phyloP scores from a whole-genome alignment of 2,797 vertebrate genomes.

The Rhinatrema bivittatum region DNA sequence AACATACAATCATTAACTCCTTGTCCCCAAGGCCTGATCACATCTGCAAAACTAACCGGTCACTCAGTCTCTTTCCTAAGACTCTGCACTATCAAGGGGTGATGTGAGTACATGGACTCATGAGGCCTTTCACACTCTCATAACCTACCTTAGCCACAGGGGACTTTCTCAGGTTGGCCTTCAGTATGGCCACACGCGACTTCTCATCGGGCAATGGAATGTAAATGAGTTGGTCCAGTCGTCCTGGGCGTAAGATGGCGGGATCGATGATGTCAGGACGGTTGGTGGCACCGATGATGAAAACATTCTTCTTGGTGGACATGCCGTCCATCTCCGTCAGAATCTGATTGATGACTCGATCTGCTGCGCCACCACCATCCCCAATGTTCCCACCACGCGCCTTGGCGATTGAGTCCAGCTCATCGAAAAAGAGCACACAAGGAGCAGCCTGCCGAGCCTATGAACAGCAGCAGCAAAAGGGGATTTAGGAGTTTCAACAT shows the following conservation, averaged over 20 bases:
- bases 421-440: conserved; percentile 94
- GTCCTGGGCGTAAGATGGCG: conserved; percentile 90
- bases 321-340: conserved; percentile 97
- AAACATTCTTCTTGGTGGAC: conserved; percentile 97
- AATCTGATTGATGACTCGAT: conserved; percentile 96
- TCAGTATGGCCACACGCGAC: conserved; percentile 92
- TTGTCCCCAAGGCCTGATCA: too few relatives aligned
- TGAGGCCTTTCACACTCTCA: too few relatives aligned
- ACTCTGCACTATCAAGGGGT: too few relatives aligned
- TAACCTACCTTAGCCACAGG: conserved; percentile 82
- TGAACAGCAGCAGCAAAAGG: background rate
- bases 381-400: conserved; percentile 91
- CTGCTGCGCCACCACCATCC: conserved; percentile 89
- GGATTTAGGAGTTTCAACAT: background rate
- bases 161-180: conserved; percentile 94
- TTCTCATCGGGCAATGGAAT: conserved; percentile 96
- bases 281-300: conserved; percentile 96
- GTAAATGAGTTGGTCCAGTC: conserved; percentile 93
- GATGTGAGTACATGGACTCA: too few relatives aligned
- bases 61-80: too few relatives aligned
- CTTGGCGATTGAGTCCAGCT: conserved; percentile 94
- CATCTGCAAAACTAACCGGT: too few relatives aligned
- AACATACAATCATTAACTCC: too few relatives aligned
- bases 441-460: conserved; percentile 93
- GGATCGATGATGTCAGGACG: conserved; percentile 97